These are phyloP conservation scores for Diplosoma virens DNA, from an alignment of 23 tunicate genomes.

Conservation along the genomic window DNA sequence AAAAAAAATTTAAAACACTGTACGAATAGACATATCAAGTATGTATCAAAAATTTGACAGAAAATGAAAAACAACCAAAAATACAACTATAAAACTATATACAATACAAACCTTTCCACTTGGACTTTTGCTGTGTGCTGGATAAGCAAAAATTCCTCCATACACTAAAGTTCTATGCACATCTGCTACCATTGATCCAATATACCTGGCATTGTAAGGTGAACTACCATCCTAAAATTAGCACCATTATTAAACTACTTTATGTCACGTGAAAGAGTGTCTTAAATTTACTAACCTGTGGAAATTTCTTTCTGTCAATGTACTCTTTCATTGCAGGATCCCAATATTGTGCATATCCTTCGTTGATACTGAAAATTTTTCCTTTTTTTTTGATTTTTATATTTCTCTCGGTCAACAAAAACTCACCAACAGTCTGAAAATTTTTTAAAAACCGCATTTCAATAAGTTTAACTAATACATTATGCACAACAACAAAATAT, in stretches of 20 bases:
- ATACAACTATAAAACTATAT: neutral
- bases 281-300: constrained; percentile 71
- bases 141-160: constrained; percentile 95
- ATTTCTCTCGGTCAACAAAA: constrained; percentile 67
- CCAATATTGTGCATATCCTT: constrained; percentile 95
- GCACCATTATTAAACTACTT: no score
- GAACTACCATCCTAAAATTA: constrained; percentile 88
- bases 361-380: constrained; percentile 94
- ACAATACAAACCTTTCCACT: constrained; percentile 56
- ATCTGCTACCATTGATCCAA: constrained; percentile 99
- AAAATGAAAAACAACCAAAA: neutral
- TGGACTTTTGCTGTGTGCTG: constrained; percentile 85
- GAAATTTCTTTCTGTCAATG: constrained; percentile 81
- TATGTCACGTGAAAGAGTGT: no score
- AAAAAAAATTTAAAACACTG: no score
- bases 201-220: constrained; percentile 88
- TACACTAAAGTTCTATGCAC: constrained; percentile 95
- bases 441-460: no score
- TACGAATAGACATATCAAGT: neutral
- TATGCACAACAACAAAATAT: no score
- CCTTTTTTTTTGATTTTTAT: constrained; percentile 79
- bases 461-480: no score
- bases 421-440: constrained; percentile 89
- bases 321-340: constrained; percentile 84
- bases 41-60: neutral